Base-by-base conservation (phyloP, 2,113 vertebrate genomes). In the Eublepharis macularius region DNA sequence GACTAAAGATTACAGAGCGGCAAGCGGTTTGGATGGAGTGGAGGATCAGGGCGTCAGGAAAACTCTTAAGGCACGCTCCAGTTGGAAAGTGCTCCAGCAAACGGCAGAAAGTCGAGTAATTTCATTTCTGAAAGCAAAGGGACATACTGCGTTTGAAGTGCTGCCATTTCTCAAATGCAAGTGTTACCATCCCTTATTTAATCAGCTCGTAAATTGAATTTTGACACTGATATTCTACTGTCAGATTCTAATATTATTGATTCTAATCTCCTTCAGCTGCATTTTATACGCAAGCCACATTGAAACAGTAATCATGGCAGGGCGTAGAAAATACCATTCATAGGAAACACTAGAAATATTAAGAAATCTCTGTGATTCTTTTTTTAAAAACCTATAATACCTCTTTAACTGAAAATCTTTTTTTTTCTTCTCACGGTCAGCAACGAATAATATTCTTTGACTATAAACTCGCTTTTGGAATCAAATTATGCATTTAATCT, bases 111-210 rank as follows among this genome's bases (percentile, higher is more conserved):
- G 34, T 51, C 45, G 86, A 88, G 66, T 69, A 92, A 93, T 91
- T 90, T 89, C 80, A 84, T 84, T 90, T 92, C 88, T 93, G 85
- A 93, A 91, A 88, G 88, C 85, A 77, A n/a, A 74, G 90, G 43
- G 81, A 89, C 90, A 88, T 86, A 88, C 89, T 90, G 76, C 0
- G 79, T 93, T 81, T 94, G 90, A 95, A 94, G 93, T 88, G 76
- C 63, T 95, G 93, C 93, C 91, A 94, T 94, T 86, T 80, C 88
- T 91, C 87, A 93, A 93, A 93, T 86, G 94, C 90, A 93, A 94
- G 74, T 80, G 90, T 89, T 93, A 90, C 93, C 91, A 93, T 93
- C 88, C 89, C 77, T 89, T 89, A 89, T 91, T 91, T 91, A 93
- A 92, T 93, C 88, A 91, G 83, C 86, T 88, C 79, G 60, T 85